These are phyloP conservation scores for Drosophila orena DNA, from an alignment of 1,140 invertebrate genomes.

Conservation along the genomic window DNA sequence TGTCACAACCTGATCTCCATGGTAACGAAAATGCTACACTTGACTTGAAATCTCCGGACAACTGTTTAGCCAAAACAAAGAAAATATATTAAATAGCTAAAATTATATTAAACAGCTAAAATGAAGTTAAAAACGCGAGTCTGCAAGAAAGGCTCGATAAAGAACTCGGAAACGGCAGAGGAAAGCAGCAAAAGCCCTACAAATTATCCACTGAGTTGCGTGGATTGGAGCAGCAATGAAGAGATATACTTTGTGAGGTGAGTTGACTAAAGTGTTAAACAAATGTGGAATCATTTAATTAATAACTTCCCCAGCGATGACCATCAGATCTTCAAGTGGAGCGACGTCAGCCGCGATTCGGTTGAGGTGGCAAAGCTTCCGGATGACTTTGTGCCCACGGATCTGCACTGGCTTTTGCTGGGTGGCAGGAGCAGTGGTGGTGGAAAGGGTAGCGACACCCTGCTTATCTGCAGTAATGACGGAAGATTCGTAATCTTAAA, in stretches of 20 bases:
- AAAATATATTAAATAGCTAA: slow-evolving; percentile 5
- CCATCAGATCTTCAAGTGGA: slow-evolving; percentile 95
- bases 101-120: slow-evolving; percentile 7
- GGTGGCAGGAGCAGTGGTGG: slow-evolving; percentile 85
- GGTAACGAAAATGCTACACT: slow-evolving; percentile 1
- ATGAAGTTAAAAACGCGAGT: slow-evolving; percentile 78
- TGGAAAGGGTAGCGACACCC: slow-evolving; percentile 91
- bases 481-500: slow-evolving; percentile 92
- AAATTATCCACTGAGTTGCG: slow-evolving; percentile 91
- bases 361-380: slow-evolving; percentile 91
- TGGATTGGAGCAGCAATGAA: slow-evolving; percentile 96
- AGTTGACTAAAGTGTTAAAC: background rate
- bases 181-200: slow-evolving; percentile 86
- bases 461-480: slow-evolving; percentile 95
- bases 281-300: background rate
- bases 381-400: slow-evolving; percentile 93
- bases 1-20: background rate
- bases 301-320: slow-evolving; percentile 90
- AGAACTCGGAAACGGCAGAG: slow-evolving; percentile 33
- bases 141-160: slow-evolving; percentile 66
- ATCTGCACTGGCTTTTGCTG: slow-evolving; percentile 92
- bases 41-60: background rate
- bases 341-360: slow-evolving; percentile 91
- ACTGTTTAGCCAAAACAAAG: slow-evolving; percentile 30
- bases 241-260: slow-evolving; percentile 96